Percentiles rank a stretch among this genome's conserved stretches.
These are phyloP conservation scores for Chelonoidis abingdonii DNA, from an alignment of 2,113 vertebrate genomes.

Conservation along the genomic window DNA sequence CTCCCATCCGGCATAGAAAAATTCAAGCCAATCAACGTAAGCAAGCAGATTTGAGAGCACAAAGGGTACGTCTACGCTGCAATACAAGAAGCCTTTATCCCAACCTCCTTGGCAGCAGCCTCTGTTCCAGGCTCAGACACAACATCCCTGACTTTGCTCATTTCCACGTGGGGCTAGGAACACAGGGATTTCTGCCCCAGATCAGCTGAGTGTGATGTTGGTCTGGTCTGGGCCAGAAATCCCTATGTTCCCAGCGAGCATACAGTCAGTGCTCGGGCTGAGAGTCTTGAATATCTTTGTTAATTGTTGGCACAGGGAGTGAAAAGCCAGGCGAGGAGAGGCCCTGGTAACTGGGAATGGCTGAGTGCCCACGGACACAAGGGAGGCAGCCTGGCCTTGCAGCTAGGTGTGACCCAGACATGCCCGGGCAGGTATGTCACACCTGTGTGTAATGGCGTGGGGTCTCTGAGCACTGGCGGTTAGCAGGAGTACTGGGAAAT, in stretches of 20 bases:
- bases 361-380: neutral
- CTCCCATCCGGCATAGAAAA: no score
- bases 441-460: no score
- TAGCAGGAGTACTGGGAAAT: neutral
- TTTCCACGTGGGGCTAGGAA: neutral
- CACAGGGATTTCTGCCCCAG: neutral
- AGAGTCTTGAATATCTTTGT: neutral
- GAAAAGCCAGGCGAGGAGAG: neutral
- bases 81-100: no score
- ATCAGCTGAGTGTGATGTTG: neutral
- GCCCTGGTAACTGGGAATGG: neutral
- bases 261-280: neutral
- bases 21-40: no score
- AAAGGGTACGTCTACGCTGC: no score
- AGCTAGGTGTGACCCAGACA: neutral
- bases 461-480: no score
- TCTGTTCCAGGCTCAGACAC: neutral
- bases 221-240: no score
- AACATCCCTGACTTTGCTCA: neutral
- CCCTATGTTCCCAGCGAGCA: no score
- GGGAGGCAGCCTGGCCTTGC: neutral
- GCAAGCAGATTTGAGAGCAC: no score
- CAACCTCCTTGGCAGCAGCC: rapidly evolving
- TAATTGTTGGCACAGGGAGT: neutral
- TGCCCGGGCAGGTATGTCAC: no score